Evolutionary conservation across 2,797 vertebrate genomes (phyloP).

Genomic region (Lutra lutra): DNA sequence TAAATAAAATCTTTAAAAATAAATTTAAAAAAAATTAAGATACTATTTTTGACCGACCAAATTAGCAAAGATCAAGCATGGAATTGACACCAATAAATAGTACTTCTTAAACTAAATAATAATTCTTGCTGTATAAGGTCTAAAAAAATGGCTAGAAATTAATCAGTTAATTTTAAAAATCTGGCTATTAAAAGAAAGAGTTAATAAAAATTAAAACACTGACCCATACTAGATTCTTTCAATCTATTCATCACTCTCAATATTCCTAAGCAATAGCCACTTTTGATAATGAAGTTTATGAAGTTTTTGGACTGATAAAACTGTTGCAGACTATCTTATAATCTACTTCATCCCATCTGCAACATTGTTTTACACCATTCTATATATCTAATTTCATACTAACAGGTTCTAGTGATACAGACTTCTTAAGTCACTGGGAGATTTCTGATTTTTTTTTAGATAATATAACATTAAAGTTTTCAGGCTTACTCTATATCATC

Average conservation of each 20-base stretch:
- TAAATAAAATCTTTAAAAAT: neutral
- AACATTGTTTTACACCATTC: constrained; percentile 35
- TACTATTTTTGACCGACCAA: constrained; percentile 52
- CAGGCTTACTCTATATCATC: constrained; percentile 6
- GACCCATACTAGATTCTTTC: constrained; percentile 8
- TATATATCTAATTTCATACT: constrained; percentile 45
- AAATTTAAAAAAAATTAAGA: neutral
- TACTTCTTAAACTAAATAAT: constrained; percentile 55
- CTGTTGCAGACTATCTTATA: neutral
- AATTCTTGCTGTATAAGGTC: neutral
- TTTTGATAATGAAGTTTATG: constrained; percentile 37
- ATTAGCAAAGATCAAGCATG: constrained; percentile 5
- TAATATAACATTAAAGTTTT: constrained; percentile 58
- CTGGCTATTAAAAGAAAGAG: neutral
- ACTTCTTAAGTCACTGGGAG: constrained; percentile 45
- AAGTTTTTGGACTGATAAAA: constrained; percentile 58
- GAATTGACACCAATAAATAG: constrained; percentile 32
- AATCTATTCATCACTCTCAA: constrained; percentile 41
- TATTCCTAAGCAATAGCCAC: constrained; percentile 41
- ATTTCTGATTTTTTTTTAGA: constrained; percentile 53
- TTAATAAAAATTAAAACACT: constrained; percentile 57
- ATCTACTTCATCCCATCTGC: constrained; percentile 35
- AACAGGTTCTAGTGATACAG: constrained; percentile 20
- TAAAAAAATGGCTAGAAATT: neutral
- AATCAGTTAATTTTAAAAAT: neutral